Base-by-base conservation (phyloP, 1,140 invertebrate genomes). In the Vollenhovia emeryi region DNA sequence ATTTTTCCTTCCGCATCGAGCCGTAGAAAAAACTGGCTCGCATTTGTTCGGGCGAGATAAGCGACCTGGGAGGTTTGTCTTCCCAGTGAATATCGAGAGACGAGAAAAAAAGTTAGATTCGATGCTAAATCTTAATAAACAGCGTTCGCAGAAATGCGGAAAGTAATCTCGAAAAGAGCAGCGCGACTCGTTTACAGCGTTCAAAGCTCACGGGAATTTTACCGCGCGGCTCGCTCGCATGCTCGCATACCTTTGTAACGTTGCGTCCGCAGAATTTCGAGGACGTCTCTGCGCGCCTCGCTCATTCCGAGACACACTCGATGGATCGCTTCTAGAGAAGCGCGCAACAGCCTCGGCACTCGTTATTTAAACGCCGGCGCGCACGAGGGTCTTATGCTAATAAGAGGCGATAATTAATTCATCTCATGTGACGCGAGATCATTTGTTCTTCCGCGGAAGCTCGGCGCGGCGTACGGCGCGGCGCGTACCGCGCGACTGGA, bases 151-250 rank as follows among this genome's bases (percentile, higher is more conserved):
- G 24, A 68, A 69, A 80, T 43, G 30, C 9, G 36, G 21, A 55
- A 69, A 55, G 36, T 57, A 71, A 80, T 80, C 48, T 69, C 33
- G 18, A 80, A 40, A 68, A 68, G 13, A 30, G 36, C 48, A 43
- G 55, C 59, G 50, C 21, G 30, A 87, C 79, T 69, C 79, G 79
- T 84, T 87, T 86, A 45, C 55, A 75, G 7, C 78, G 43, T 36
- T n/a, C 66, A 84, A 82, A 88, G 75, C 59, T 68, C 79, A 45
- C 33, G 69, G 64, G 66, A 62, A 57, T 85, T 84, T 87, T 84
- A 30, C 45, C 59, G 80, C 57, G 43, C 40, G 40, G 33, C 15
- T 48, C 71, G 43, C 57, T 84, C 69, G 69, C 79, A 57, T 57
- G 62, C 59, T 64, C 40, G 27, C n/a, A 15, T 24, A 36, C 3